Evolutionary conservation across 92 coral and sea anemone genomes (phyloP), one percentile per base, ranked within the genome.

Genomic region (Montipora capitata): DNA sequence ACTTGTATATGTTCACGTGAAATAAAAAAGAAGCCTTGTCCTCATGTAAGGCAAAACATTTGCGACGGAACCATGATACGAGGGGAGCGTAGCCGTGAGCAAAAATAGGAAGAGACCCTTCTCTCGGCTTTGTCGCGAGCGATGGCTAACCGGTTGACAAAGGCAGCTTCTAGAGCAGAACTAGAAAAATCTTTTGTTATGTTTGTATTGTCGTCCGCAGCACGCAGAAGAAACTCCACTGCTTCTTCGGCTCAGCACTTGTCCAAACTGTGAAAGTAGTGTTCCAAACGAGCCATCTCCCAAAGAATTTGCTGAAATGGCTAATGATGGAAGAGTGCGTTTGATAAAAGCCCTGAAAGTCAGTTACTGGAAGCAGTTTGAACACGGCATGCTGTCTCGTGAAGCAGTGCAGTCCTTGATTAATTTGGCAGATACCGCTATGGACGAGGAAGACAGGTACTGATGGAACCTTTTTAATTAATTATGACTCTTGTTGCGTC

Each of bases 291-390:
- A 97, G 43, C 99, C 98, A 17, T 96, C 99, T 16, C 92, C 99
- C 48, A 96, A 97, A 85, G 99, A 97, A 82, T 97, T 97, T 27
- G 93, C 96, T 5, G 99, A 97, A 72, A 97, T 97, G 99, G 92
- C 99, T 5, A 95, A 97, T 41, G 99, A 97, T 45, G 99, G 99
- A 62, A 94, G 99, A 51, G 82, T 96, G 39, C 96, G 99, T 5
- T 89, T 97, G 93, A 96, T 97, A 85, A 97, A 97, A 77, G 99
- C 99, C 2, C 95, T 96, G 72, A 96, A 97, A 58, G 98, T 97
- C 86, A 97, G 99, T 82, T 97, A 96, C 85, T 97, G 98, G 98
- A 97, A 97, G 82, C 99, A 97, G 90, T 97, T 97, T 87, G 99
- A 97, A 54, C 99, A 97, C 40, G 99, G 99, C 8, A 97, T 97